A percentile compares a stretch with the other conserved stretches of the same genome.
These are phyloP conservation scores for Crossaster papposus DNA, from an alignment of 53 echinoderm and acorn worm species.

Conservation along the genomic window DNA sequence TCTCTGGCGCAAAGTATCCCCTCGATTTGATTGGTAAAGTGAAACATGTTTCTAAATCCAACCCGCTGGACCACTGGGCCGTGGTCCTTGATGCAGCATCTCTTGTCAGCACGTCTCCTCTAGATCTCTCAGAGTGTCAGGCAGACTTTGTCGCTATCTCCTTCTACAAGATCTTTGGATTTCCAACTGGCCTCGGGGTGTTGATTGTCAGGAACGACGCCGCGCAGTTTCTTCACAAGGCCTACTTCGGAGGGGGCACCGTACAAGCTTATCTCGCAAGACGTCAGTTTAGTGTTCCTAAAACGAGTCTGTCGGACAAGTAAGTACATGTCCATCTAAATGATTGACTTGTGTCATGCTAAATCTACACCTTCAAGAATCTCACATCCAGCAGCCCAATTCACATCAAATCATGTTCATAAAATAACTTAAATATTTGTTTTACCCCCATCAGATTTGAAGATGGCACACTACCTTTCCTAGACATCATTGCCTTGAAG, in stretches of 20 bases:
- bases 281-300: slow-evolving; percentile 69
- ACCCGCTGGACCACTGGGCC: slow-evolving; percentile 74
- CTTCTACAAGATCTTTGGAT: slow-evolving; percentile 99
- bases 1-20: slow-evolving; percentile 86
- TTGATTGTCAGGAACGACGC: slow-evolving; percentile 87
- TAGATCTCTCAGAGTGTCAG: slow-evolving; percentile 72
- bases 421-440: neutral
- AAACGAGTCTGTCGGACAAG: slow-evolving; percentile 71
- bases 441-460: slow-evolving; percentile 89
- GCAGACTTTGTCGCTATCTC: slow-evolving; percentile 91
- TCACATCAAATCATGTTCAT: too few relatives aligned
- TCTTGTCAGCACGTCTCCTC: slow-evolving; percentile 76
- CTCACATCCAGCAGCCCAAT: too few relatives aligned
- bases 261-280: slow-evolving; percentile 77
- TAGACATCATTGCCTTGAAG: slow-evolving; percentile 86
- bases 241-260: slow-evolving; percentile 91
- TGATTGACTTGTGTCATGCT: neutral
- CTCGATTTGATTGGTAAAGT: slow-evolving; percentile 60
- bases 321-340: slow-evolving; percentile 21
- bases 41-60: slow-evolving; percentile 9
- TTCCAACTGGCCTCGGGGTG: slow-evolving; percentile 93
- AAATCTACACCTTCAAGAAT: too few relatives aligned
- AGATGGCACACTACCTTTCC: slow-evolving; percentile 92
- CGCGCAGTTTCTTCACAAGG: slow-evolving; percentile 61
- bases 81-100: slow-evolving; percentile 89